A percentile compares a stretch with the other conserved stretches of the same genome.
Evolutionary conservation across 2,888 invertebrate genomes (phyloP).

Genomic region (Ligdia adustata): DNA sequence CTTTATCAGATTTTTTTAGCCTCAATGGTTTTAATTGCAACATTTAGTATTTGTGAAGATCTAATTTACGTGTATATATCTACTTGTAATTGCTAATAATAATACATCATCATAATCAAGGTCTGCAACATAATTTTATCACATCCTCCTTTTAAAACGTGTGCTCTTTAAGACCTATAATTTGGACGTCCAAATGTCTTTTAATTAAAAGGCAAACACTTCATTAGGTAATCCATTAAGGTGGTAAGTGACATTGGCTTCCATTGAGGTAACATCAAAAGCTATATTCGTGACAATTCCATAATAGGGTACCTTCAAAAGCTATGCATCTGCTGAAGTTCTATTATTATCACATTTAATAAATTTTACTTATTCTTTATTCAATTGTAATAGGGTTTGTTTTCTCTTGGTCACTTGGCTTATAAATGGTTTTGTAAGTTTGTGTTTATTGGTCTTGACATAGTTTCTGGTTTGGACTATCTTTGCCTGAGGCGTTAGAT

Average conservation of each 20-base stretch:
- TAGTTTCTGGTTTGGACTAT: constrained; percentile 53
- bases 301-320: constrained; percentile 45
- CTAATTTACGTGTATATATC: too few species aligned
- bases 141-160: constrained; percentile 28
- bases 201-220: constrained; percentile 30
- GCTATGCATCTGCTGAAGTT: constrained; percentile 38
- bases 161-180: constrained; percentile 31
- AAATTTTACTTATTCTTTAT: neutral
- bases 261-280: constrained; percentile 31
- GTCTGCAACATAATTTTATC: neutral
- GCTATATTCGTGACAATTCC: constrained; percentile 52
- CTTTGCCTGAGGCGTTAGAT: constrained; percentile 46
- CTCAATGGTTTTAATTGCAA: too few species aligned
- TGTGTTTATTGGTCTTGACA: constrained; percentile 57
- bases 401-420: constrained; percentile 10
- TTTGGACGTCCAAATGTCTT: constrained; percentile 7
- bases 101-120: constrained; percentile 3
- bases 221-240: constrained; percentile 32
- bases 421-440: constrained; percentile 12
- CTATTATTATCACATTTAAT: neutral
- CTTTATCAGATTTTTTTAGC: too few species aligned
- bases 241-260: constrained; percentile 35
- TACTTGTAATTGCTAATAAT: neutral
- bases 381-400: constrained; percentile 17
- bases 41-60: too few species aligned